Evolutionary conservation across 2,888 invertebrate species (phyloP).

Genomic region (Ochropleura plecta): DNA sequence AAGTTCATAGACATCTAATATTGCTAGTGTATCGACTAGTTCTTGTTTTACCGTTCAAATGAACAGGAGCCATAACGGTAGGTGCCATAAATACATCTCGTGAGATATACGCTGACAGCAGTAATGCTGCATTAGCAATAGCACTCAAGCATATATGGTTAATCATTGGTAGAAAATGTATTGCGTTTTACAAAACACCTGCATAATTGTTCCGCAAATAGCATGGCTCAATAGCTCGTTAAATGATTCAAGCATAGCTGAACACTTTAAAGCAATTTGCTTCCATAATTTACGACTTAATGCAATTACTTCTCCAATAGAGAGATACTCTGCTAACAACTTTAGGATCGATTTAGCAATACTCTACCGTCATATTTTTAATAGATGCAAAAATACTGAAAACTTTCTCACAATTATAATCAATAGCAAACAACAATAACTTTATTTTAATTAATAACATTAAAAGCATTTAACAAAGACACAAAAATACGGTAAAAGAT

Average conservation of each 20-base stretch:
- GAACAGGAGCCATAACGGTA: conserved; percentile 75
- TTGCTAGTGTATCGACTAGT: conserved; percentile 21
- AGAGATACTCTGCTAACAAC: conserved; percentile 22
- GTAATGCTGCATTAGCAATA: conserved; percentile 51
- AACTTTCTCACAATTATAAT: not conserved
- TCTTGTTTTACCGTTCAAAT: conserved; percentile 76
- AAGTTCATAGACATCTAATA: conserved; percentile 21
- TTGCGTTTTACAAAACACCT: conserved; percentile 64
- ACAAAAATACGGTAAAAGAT: conserved; percentile 71
- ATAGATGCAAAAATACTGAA: not conserved
- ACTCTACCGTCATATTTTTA: not conserved
- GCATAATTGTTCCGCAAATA: conserved; percentile 65
- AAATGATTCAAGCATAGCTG: conserved; percentile 53
- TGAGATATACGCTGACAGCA: conserved; percentile 53
- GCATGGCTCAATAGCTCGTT: conserved; percentile 43
- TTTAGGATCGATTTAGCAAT: conserved; percentile 1
- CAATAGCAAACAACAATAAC: not conserved
- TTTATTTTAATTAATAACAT: not conserved
- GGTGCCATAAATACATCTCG: conserved; percentile 58
- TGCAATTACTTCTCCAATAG: conserved; percentile 47
- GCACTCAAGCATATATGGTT: conserved; percentile 33
- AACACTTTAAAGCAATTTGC: conserved; percentile 56
- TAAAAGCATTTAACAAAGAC: conserved; percentile 9
- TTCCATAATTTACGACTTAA: conserved; percentile 55
- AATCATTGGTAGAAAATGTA: conserved; percentile 55